Evolutionary conservation across 2,113 vertebrate genomes (phyloP), one percentile per base, ranked within the genome.

Genomic region (Bufo bufo): DNA sequence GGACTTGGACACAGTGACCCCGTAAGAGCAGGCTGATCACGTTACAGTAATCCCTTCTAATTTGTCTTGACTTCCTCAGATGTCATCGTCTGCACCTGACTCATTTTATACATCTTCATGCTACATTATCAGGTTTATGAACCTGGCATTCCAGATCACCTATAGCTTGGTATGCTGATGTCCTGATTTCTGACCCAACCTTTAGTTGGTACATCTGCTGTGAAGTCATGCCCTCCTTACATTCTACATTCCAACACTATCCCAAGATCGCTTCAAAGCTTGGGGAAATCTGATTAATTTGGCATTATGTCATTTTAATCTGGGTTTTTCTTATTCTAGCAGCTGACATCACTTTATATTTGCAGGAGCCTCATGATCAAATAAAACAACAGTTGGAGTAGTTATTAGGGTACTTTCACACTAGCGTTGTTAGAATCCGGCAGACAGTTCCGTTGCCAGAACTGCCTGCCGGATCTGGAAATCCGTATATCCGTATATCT

Each of bases 11-110:
- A 19, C 45, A 33, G 33, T 47, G 80, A 63, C 80, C 59, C 63
- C 47, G 12, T 82, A 88, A 85, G 89, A 88, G 10, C 86, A 89
- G 82, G 0, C 0, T 88, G 65, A 90, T 89, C 47, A 63, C 43
- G 77, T 89, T 90, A 78, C 85, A 72, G 82, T 90, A 75, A 88
- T 90, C 77, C 79, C 72, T 89, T 89, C 80, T 85, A 89, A 91
- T 91, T 90, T 89, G 83, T 82, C 23, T 47, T 90, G 90, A 86
- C 89, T 91, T 91, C 85, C 79, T 85, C 58, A 72, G 89, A 90
- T 91, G 89, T 89, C 89, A 88, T 87, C 77, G 89, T 81, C 75
- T 0, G 0, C 74, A 50, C n/a, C 69, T 86, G 61, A 54, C 59
- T 66, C 20, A 84, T 90, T 90, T 13, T 12, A 65, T 49, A 65